Conservation (phyloP, 2,113 vertebrate species). For the Piaya cayana region DNA sequence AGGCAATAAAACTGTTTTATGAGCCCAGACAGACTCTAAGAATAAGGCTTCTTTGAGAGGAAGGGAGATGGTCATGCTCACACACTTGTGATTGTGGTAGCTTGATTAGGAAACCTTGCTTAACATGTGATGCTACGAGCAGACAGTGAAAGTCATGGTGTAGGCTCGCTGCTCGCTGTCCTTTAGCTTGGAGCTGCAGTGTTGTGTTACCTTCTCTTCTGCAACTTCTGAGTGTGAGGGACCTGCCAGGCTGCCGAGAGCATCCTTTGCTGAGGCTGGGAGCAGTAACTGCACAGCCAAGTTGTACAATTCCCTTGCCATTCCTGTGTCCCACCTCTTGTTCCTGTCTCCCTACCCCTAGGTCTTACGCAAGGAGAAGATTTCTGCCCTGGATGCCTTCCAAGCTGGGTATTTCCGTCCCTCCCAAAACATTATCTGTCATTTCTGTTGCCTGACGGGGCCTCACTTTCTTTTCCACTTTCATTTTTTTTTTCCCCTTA, state of each 20-base stretch:
- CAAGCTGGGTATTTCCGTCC: not conserved
- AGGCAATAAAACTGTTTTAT: not conserved
- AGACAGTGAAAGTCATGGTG: not conserved
- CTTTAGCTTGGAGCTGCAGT: not conserved
- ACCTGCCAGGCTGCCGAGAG: not conserved
- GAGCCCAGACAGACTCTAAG: not conserved
- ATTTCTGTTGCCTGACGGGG: not conserved
- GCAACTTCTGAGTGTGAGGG: not conserved
- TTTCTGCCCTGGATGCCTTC: not conserved
- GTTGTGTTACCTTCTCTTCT: not conserved
- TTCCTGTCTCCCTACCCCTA: not conserved
- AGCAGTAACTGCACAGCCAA: accelerated
- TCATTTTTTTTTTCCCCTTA: no score
- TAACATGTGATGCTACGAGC: not conserved
- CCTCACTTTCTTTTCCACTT: slow-evolving; percentile 1
- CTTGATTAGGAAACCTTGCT: not conserved
- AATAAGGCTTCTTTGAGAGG: not conserved
- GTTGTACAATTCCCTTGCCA: not conserved
- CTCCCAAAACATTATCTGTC: not conserved
- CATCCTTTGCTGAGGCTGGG: not conserved
- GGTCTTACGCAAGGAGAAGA: not conserved
- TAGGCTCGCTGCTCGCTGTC: not conserved
- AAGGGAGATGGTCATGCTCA: not conserved
- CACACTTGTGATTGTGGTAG: not conserved
- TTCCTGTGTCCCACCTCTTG: not conserved